These are phyloP conservation scores for Neopipo cinnamomea DNA, from an alignment of 2,113 vertebrate species.

Conservation along the genomic window DNA sequence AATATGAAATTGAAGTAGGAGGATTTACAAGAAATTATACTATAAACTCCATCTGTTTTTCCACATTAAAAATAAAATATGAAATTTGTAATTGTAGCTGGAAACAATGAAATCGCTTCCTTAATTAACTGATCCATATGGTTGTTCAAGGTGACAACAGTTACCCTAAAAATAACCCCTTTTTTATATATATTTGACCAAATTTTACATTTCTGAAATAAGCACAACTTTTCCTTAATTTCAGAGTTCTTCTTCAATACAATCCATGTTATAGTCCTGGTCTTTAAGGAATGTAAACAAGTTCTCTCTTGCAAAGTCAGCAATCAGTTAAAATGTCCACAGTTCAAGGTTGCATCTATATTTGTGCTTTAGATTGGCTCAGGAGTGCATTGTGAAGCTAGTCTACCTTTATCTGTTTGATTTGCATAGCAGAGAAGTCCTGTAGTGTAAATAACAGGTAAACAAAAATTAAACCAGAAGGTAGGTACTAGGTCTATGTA, in stretches of 20 bases:
- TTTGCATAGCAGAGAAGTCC: not conserved
- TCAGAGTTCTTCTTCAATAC: not conserved
- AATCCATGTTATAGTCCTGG: rapidly evolving
- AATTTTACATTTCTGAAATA: not conserved
- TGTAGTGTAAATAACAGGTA: rapidly evolving
- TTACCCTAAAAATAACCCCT: not conserved
- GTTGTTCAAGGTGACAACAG: not conserved
- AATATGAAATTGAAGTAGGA: not conserved
- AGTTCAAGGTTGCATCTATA: not conserved
- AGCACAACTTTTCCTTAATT: not conserved
- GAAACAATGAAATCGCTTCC: not conserved
- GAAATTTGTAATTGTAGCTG: not conserved
- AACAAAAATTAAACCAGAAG: not conserved
- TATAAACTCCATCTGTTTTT: not conserved
- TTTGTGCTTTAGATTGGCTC: not conserved
- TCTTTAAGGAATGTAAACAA: not conserved
- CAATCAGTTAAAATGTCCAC: not conserved
- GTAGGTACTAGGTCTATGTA: not conserved
- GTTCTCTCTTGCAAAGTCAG: not conserved
- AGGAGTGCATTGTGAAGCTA: not conserved
- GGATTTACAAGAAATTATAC: not conserved
- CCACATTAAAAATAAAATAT: not conserved
- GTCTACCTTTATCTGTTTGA: not conserved
- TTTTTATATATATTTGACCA: not conserved
- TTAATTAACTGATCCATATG: not conserved